Evolutionary conservation across 2,113 vertebrate species (phyloP).

Genomic region (Mohoua ochrocephala): DNA sequence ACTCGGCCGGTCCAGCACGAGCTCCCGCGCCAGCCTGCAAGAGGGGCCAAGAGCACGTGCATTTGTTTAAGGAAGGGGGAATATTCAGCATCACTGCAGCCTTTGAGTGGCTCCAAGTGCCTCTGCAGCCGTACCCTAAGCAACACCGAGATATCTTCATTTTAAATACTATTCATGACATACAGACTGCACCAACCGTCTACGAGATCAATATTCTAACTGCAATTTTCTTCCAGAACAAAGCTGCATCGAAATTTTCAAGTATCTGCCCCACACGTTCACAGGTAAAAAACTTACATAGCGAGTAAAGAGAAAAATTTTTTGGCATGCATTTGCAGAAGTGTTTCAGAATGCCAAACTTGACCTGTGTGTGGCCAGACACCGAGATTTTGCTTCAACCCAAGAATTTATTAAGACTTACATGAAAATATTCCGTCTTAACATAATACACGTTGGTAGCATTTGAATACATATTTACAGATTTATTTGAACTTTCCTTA

Average conservation of each 20-base stretch:
- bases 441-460: not conserved
- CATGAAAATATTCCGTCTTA: not conserved
- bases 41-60: not conserved
- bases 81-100: not conserved
- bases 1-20: rapidly evolving
- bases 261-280: not conserved
- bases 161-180: not conserved
- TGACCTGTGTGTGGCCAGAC: not conserved
- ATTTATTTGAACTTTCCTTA: conserved; percentile 78
- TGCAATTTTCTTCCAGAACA: not conserved
- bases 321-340: not conserved
- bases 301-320: not conserved
- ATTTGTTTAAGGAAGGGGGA: not conserved
- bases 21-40: not conserved
- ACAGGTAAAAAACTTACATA: not conserved
- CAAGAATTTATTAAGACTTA: conserved; percentile 11
- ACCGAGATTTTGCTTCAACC: not conserved
- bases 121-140: not conserved
- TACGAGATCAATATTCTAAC: not conserved
- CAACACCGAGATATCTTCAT: not conserved
- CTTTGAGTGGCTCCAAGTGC: not conserved
- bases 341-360: not conserved
- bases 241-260: not conserved
- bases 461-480: conserved; percentile 70
- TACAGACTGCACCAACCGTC: not conserved